Conservation (phyloP, 2,113 vertebrate genomes). For the Probosciger aterrimus region DNA sequence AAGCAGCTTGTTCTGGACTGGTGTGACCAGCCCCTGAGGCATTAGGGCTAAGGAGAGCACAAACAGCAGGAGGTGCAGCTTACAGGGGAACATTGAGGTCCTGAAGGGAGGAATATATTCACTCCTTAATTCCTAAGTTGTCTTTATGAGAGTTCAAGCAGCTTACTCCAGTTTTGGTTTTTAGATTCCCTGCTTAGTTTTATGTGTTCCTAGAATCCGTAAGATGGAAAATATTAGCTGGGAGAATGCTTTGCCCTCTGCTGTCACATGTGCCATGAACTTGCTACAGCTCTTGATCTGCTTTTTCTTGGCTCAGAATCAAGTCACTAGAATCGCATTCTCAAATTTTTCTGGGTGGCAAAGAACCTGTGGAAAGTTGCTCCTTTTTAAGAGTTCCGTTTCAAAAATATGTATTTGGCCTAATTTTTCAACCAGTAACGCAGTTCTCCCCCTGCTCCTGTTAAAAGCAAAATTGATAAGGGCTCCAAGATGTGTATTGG, state of each 20-base stretch:
- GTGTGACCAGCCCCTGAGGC: fast-evolving
- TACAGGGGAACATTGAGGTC: not conserved
- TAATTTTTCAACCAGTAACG: not conserved
- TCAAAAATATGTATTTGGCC: not conserved
- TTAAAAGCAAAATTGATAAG: not conserved
- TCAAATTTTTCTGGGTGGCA: slow-evolving; percentile 9
- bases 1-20: not conserved
- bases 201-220: slow-evolving; percentile 14
- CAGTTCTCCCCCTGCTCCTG: not conserved
- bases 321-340: not conserved
- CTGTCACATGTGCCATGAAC: not conserved
- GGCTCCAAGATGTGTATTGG: not conserved
- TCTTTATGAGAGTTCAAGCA: not conserved
- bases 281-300: not conserved
- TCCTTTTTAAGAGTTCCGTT: not conserved
- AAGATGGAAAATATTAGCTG: slow-evolving; percentile 37
- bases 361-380: not conserved
- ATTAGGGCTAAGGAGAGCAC: not conserved
- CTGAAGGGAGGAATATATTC: not conserved
- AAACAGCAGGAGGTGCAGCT: not conserved
- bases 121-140: not conserved
- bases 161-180: not conserved
- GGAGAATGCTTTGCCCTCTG: not conserved
- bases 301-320: slow-evolving; percentile 17
- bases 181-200: not conserved